Evolutionary conservation across 2,113 vertebrate genomes (phyloP).

Genomic region (Ciconia boyciana): DNA sequence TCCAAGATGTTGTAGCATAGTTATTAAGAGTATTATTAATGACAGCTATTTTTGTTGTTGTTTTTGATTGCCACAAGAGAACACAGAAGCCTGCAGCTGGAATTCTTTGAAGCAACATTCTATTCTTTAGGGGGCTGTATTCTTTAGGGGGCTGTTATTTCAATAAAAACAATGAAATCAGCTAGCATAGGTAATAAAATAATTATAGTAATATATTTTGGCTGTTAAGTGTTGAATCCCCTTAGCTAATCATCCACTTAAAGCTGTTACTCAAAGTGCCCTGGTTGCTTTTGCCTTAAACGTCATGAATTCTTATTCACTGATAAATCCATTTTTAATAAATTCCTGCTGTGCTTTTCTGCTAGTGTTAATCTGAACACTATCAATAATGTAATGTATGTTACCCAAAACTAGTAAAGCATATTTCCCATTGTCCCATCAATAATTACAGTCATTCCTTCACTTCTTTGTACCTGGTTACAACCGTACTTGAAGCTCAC

Average conservation of each 20-base stretch:
- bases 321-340: constrained; percentile 67
- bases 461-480: background rate
- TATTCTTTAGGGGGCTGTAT: constrained; percentile 68
- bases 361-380: background rate
- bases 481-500: background rate
- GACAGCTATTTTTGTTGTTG: constrained; percentile 66
- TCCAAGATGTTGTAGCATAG: background rate
- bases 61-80: constrained; percentile 67
- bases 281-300: constrained; percentile 68
- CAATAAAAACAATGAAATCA: constrained; percentile 77
- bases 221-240: constrained; percentile 75
- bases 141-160: constrained; percentile 74
- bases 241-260: constrained; percentile 76
- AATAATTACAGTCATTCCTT: background rate
- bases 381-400: constrained; percentile 8
- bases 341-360: constrained; percentile 54
- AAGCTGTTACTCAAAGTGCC: constrained; percentile 70
- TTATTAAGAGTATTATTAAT: constrained; percentile 50
- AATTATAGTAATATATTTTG: constrained; percentile 80
- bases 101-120: constrained; percentile 64
- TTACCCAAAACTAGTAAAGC: background rate
- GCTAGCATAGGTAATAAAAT: constrained; percentile 81
- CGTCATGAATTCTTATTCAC: constrained; percentile 56
- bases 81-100: constrained; percentile 49
- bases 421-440: constrained; percentile 3